Percentiles rank a stretch among this genome's conserved stretches.
These are phyloP conservation scores for Imbricaverruca yamaguchii DNA, from an alignment of 2,888 invertebrate species.

Conservation along the genomic window DNA sequence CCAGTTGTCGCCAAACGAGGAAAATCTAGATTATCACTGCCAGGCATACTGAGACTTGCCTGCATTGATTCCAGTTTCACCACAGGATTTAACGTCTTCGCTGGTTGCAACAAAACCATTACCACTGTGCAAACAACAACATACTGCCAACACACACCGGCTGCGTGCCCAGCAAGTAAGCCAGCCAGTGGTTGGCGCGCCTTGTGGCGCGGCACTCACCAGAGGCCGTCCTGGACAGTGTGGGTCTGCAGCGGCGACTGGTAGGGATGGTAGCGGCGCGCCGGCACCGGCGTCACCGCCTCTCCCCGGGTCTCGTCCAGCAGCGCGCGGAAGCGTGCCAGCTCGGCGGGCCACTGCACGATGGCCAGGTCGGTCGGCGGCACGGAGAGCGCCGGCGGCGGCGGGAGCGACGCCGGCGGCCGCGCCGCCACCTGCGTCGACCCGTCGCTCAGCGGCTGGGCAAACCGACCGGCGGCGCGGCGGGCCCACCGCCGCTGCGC, in stretches of 20 bases:
- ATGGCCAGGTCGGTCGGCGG: background rate
- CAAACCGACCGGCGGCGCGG: background rate
- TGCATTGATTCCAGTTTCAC: too few species aligned
- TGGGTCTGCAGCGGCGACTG: background rate
- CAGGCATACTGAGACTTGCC: too few species aligned
- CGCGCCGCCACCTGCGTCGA: background rate
- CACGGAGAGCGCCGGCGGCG: constrained; percentile 2
- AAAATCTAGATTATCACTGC: too few species aligned
- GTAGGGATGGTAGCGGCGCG: background rate
- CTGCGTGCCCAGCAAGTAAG: too few species aligned
- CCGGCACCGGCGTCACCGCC: background rate
- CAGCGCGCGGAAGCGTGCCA: background rate
- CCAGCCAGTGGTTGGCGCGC: too few species aligned
- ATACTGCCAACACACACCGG: too few species aligned
- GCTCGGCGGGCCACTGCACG: background rate
- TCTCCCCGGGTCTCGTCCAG: background rate
- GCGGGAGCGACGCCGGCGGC: background rate
- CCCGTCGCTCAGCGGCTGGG: background rate
- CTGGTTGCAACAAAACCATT: too few species aligned
- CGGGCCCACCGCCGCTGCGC: background rate
- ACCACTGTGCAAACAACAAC: too few species aligned
- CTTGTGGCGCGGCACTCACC: background rate
- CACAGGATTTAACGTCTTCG: too few species aligned
- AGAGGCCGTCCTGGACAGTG: background rate
- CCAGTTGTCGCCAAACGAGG: background rate